These are phyloP conservation scores for Thamnaconus septentrionalis DNA, from an alignment of 2,113 vertebrate species.

Conservation along the genomic window DNA sequence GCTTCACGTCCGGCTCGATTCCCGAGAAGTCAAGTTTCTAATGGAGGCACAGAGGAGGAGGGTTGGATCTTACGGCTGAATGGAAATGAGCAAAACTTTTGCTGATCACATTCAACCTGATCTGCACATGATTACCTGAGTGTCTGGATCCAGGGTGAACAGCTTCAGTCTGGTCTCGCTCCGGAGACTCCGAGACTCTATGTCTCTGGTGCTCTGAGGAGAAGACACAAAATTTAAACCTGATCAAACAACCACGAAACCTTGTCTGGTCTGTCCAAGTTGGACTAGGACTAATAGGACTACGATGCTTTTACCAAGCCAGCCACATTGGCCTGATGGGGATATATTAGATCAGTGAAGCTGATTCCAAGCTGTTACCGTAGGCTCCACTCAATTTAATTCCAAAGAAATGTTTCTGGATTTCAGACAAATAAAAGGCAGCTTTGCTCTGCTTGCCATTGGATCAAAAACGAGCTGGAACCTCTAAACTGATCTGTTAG, in stretches of 20 bases:
- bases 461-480: too few relatives aligned
- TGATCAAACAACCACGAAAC: conserved; percentile 2
- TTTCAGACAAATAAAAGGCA: too few relatives aligned
- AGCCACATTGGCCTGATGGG: too few relatives aligned
- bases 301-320: too few relatives aligned
- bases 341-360: too few relatives aligned
- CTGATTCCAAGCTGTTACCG: too few relatives aligned
- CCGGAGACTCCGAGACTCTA: conserved; percentile 86
- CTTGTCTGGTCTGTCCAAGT: too few relatives aligned
- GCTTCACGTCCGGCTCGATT: conserved; percentile 91
- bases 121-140: conserved; percentile 82
- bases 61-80: neutral
- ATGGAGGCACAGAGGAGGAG: conserved; percentile 38
- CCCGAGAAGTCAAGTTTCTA: conserved; percentile 94
- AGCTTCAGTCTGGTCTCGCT: conserved; percentile 93
- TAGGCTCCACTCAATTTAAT: too few relatives aligned
- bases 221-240: conserved; percentile 29
- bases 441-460: too few relatives aligned
- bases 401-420: too few relatives aligned
- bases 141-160: conserved; percentile 94
- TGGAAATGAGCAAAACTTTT: neutral
- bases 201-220: conserved; percentile 87
- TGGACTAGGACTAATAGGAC: too few relatives aligned
- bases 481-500: too few relatives aligned
- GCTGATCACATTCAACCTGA: neutral